Conservation (phyloP, 2,113 vertebrate genomes). For the Empidonax traillii region DNA sequence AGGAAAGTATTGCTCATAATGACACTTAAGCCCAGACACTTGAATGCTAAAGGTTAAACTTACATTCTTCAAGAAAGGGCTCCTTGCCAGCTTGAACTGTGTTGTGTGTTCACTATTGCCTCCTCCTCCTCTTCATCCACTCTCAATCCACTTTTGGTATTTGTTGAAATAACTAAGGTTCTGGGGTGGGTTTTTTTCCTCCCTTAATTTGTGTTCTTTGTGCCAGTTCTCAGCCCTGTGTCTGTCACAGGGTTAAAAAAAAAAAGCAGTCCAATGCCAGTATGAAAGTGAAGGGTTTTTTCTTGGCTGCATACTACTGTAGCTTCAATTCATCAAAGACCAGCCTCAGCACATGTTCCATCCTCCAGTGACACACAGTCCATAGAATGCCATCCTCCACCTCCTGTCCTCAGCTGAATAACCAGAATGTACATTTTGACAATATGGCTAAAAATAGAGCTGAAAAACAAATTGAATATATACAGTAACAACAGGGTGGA, state of each 20-base stretch:
- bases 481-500: not conserved
- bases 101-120: conserved; percentile 49
- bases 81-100: conserved; percentile 68
- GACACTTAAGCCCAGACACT: conserved; percentile 75
- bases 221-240: not conserved
- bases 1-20: conserved; percentile 72
- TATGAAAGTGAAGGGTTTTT: not conserved
- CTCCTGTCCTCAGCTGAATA: not conserved
- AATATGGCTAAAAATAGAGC: not conserved
- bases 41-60: conserved; percentile 80
- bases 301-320: not conserved
- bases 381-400: not conserved
- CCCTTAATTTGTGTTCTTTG: not conserved
- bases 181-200: not conserved
- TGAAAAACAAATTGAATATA: not conserved
- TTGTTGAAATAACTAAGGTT: conserved; percentile 35
- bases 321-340: not conserved
- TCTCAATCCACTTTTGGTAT: conserved; percentile 15
- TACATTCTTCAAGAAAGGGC: conserved; percentile 74
- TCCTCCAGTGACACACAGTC: not conserved
- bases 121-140: conserved; percentile 55
- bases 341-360: not conserved
- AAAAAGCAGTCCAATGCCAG: not conserved
- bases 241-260: conserved; percentile 14
- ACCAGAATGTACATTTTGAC: not conserved